Conservation (phyloP, 2,888 invertebrate species). For the Thysanoteuthis rhombus region DNA sequence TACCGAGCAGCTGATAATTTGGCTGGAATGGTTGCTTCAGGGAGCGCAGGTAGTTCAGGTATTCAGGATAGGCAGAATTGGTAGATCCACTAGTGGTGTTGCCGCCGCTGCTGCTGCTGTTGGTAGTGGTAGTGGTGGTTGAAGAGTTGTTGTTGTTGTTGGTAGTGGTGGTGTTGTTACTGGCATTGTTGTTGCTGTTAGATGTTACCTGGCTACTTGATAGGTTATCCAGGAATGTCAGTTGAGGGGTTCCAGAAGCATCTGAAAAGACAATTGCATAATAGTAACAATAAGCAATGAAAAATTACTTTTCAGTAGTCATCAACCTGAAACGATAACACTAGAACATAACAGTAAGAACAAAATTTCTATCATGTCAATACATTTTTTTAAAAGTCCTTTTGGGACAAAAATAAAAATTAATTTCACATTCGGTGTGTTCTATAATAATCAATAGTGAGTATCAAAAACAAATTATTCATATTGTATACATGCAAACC, state of each 20-base stretch:
- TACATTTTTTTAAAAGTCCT: no score
- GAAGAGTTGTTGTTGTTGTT: background rate
- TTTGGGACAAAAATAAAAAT: no score
- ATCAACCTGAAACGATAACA: no score
- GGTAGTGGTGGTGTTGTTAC: background rate
- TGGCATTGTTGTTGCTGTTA: background rate
- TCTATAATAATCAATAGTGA: no score
- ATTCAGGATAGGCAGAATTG: conserved; percentile 19
- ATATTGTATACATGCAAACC: no score
- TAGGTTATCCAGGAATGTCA: conserved; percentile 18
- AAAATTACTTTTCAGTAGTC: background rate
- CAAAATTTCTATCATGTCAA: no score
- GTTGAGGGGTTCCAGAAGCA: conserved; percentile 1
- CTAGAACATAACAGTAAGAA: no score
- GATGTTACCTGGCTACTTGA: background rate
- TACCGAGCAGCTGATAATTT: background rate
- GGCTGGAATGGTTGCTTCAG: conserved; percentile 14
- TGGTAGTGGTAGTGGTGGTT: background rate
- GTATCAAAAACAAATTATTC: no score
- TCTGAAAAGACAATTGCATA: background rate
- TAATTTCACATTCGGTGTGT: no score
- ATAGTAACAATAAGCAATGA: background rate
- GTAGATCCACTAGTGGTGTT: background rate
- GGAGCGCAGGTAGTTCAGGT: conserved; percentile 20
- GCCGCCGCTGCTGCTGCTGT: background rate